Evolutionary conservation across 2,888 invertebrate genomes (phyloP).

Genomic region (Lordiphosa andalusiaca): DNA sequence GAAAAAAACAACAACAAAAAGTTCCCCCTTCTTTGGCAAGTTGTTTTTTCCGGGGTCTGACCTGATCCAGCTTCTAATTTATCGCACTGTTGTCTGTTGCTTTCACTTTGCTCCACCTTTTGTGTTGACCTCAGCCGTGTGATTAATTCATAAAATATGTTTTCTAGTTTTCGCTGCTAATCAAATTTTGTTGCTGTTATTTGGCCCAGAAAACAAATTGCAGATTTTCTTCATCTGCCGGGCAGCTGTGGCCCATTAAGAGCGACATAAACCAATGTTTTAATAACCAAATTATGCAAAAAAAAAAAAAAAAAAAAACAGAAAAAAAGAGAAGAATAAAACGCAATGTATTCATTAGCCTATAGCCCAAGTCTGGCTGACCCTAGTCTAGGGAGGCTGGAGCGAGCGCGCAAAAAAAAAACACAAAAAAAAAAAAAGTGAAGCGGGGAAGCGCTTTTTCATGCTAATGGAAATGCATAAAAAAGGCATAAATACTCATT

Average conservation of each 20-base stretch:
- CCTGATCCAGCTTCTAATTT: too few relatives aligned
- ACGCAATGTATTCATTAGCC: conserved; percentile 52
- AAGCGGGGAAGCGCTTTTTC: conserved; percentile 19
- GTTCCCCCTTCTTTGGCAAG: too few relatives aligned
- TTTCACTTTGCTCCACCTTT: too few relatives aligned
- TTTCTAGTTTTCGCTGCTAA: conserved; percentile 1
- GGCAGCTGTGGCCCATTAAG: conserved; percentile 46
- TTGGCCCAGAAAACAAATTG: conserved; percentile 5
- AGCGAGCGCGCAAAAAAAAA: conserved; percentile 18
- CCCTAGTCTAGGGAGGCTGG: conserved; percentile 10
- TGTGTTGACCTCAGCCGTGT: too few relatives aligned
- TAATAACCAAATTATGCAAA: conserved; percentile 70
- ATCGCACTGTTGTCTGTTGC: too few relatives aligned
- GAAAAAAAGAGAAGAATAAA: conserved; percentile 1
- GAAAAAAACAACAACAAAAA: too few relatives aligned
- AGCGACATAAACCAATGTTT: conserved; percentile 67
- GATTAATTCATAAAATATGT: too few relatives aligned
- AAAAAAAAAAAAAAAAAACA: conserved; percentile 24
- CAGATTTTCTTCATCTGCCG: conserved; percentile 4
- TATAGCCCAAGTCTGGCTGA: conserved; percentile 13
- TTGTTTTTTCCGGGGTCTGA: too few relatives aligned
- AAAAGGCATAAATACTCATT: conserved; percentile 68
- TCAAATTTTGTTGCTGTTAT: conserved; percentile 3
- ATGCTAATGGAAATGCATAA: conserved; percentile 72
- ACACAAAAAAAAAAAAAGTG: conserved; percentile 23